These are phyloP conservation scores for Scaptomyza parva DNA, from an alignment of 2,888 invertebrate species.

Conservation along the genomic window DNA sequence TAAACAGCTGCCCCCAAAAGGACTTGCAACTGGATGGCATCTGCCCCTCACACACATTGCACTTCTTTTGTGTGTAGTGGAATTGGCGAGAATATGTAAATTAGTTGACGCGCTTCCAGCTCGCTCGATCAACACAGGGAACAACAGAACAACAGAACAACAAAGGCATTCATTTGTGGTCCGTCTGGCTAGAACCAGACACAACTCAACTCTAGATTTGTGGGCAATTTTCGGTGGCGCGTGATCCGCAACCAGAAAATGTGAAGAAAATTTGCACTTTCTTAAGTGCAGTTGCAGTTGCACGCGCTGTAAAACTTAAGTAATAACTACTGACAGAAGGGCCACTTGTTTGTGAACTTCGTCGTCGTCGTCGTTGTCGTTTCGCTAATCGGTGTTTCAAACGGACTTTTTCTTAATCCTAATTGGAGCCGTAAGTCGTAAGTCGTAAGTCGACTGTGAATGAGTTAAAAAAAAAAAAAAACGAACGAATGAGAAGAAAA, in stretches of 20 bases:
- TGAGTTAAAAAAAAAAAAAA: slow-evolving; percentile 42
- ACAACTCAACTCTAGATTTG: slow-evolving; percentile 54
- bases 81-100: slow-evolving; percentile 83
- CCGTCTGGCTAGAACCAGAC: slow-evolving; percentile 31
- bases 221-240: slow-evolving; percentile 59
- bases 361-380: too few species aligned
- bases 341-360: slow-evolving; percentile 54
- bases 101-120: slow-evolving; percentile 63
- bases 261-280: background rate
- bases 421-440: slow-evolving; percentile 59
- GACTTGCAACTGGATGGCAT: background rate
- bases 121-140: slow-evolving; percentile 44
- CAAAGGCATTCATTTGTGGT: slow-evolving; percentile 55
- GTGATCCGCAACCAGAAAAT: slow-evolving; percentile 45
- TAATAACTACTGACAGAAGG: slow-evolving; percentile 36
- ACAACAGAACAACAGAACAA: slow-evolving; percentile 8
- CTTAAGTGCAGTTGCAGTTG: slow-evolving; percentile 31
- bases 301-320: slow-evolving; percentile 26
- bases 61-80: slow-evolving; percentile 71
- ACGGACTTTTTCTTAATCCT: slow-evolving; percentile 55
- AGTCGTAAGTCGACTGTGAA: slow-evolving; percentile 45
- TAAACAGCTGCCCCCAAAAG: slow-evolving; percentile 44
- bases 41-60: slow-evolving; percentile 71
- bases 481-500: too few species aligned
- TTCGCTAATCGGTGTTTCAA: slow-evolving; percentile 47